Percentiles rank a stretch among this genome's conserved stretches.
phyloP scores from a whole-genome alignment of 2,797 vertebrate species.

The Botia almorhae region DNA sequence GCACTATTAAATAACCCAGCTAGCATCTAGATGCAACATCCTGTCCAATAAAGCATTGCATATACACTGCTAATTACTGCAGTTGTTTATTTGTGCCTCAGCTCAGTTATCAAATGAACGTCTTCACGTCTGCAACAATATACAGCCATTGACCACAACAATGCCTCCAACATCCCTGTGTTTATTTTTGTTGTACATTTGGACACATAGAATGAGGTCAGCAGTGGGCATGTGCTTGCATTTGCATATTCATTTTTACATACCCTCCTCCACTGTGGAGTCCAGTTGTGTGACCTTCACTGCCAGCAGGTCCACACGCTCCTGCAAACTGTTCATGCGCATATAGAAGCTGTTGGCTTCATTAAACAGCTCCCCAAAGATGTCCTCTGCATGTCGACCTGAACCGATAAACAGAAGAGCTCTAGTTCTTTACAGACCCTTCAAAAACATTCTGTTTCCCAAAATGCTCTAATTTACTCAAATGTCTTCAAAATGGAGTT shows the following conservation, averaged over 20 bases:
- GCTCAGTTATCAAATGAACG: neutral
- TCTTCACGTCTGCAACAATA: neutral
- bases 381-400: slow-evolving; percentile 76
- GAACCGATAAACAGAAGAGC: slow-evolving; percentile 2
- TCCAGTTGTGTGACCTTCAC: slow-evolving; percentile 83
- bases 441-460: too few relatives aligned
- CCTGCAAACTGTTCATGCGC: slow-evolving; percentile 81
- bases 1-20: slow-evolving; percentile 3
- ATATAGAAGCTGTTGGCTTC: slow-evolving; percentile 83
- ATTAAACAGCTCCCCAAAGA: slow-evolving; percentile 82
- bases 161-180: neutral
- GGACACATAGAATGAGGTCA: slow-evolving; percentile 19
- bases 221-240: neutral
- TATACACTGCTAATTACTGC: slow-evolving; percentile 29
- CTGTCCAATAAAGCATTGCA: neutral
- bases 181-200: neutral
- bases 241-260: slow-evolving; percentile 25
- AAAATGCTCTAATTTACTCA: too few relatives aligned
- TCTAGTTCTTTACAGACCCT: too few relatives aligned
- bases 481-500: too few relatives aligned
- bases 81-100: slow-evolving; percentile 20
- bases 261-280: slow-evolving; percentile 84
- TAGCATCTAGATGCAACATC: neutral
- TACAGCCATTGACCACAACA: neutral
- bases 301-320: slow-evolving; percentile 82